Base-by-base conservation (phyloP, 2,888 invertebrate species). In the Belgica antarctica region DNA sequence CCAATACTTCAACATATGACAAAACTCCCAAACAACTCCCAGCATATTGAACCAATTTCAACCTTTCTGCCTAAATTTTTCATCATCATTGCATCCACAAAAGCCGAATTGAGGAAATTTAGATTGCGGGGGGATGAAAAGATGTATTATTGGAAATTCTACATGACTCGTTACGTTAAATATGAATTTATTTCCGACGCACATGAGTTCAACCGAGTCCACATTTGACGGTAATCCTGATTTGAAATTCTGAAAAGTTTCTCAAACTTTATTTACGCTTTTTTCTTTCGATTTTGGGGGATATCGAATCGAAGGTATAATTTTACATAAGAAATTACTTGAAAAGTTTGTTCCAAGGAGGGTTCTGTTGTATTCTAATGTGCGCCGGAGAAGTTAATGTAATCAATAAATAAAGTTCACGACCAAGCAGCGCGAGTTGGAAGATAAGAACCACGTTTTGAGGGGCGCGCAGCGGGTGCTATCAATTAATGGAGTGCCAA, bases 401-500 rank as follows among this genome's bases (percentile, higher is more conserved):
- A 62, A 62, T 62, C 62, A 62, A 62, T 62, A 62, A 62, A 62
- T 36, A 36, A 62, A 62, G 24, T 17, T 62, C 34, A 31, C n/a
- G n/a, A n/a, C 36, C 22, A n/a, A 22, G 24, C 22, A 62, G 41
- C 24, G 36, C 22, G 34, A 19, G n/a, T n/a, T n/a, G n/a, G n/a
- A n/a, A n/a, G 62, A 62, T 36, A 36, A 36, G 62, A 62, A 34
- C 34, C 62, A 34, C 31, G 24, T 62, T 59, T 62, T 19, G 19
- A 24, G 25, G 15, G 17, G 10, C 8, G 17, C n/a, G 28, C 34
- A 12, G 31, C 19, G 41, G 62, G 36, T 15, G 41, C 24, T 36
- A 62, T 62, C 62, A 62, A 62, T 62, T 62, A 62, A 62, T 62
- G 62, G 36, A 62, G 62, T 62, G 62, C 62, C 62, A 62, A 62